These are phyloP conservation scores for Punctoribates punctum DNA, from an alignment of 2,888 invertebrate species.

Conservation along the genomic window DNA sequence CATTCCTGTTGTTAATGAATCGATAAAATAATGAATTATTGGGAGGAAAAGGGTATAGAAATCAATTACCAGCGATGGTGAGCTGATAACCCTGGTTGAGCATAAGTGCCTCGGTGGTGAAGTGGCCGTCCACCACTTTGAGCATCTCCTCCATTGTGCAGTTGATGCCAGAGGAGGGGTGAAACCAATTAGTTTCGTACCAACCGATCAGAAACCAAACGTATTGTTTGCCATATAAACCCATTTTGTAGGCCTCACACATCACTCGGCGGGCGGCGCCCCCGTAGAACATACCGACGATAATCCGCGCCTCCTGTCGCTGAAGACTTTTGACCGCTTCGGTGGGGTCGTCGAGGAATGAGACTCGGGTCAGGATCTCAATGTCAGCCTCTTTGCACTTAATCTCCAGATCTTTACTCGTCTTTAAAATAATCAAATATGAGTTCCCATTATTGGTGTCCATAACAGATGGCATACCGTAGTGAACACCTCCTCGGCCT, in stretches of 20 bases:
- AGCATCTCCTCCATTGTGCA: constrained; percentile 92
- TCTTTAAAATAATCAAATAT: constrained; percentile 59
- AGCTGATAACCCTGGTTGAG: constrained; percentile 88
- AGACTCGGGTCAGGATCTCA: constrained; percentile 93
- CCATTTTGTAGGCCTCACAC: constrained; percentile 81
- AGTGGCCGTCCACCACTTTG: constrained; percentile 89
- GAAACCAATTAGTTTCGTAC: constrained; percentile 99
- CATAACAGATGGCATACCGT: constrained; percentile 61
- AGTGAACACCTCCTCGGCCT: constrained; percentile 96
- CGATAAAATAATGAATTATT: background rate
- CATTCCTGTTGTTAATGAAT: constrained; percentile 64
- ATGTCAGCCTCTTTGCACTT: constrained; percentile 81
- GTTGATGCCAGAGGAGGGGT: constrained; percentile 67
- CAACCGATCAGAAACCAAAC: constrained; percentile 99
- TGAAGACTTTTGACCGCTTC: constrained; percentile 89
- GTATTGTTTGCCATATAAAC: constrained; percentile 87
- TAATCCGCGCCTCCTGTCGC: constrained; percentile 93
- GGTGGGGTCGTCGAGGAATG: constrained; percentile 92
- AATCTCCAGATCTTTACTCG: constrained; percentile 93
- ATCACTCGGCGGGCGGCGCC: constrained; percentile 92
- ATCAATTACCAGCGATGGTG: constrained; percentile 77
- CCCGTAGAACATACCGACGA: constrained; percentile 97
- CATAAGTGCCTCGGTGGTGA: constrained; percentile 98
- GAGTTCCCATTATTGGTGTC: background rate
- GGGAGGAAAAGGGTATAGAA: background rate